Evolutionary conservation across 2,888 invertebrate species (phyloP), one percentile per base, ranked within the genome.

Genomic region (Drosophila peninsularis): DNA sequence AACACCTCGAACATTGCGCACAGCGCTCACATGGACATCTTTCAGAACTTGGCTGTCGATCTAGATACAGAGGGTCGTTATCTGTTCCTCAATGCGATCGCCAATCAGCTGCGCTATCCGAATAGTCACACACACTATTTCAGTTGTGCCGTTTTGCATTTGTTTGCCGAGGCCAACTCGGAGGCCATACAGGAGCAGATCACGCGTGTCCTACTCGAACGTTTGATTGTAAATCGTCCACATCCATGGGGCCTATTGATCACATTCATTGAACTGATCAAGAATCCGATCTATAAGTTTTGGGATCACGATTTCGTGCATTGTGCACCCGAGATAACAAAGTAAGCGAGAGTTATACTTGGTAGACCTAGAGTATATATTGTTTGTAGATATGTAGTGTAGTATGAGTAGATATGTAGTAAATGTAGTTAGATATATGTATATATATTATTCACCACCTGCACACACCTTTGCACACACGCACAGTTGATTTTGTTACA

Each of bases 91-190:
- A 99, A 99, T 92, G 98, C 99, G 2, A 98, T 99, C 80, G 99
- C 99, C 53, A 99, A 99, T 93, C 99, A 99, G 91, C 94, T 99
- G 88, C 95, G 99, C 27, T 99, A 99, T 93, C 99, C 99, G 13
- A 99, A 99, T 93, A 99, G 98, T 90, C 99, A 99, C 93, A 99
- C 99, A 21, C 99, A 99, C 93, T 99, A 99, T 94, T 99, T 99
- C 94, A 99, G 99, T 90, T 99, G 99, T 92, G 97, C 98, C 39
- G 94, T 99, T 56, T 94, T 99, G 74, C 99, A 99, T 92, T 94
- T 99, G 83, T 99, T 99, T 93, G 97, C 97, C 50, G 99, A 99
- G 92, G 98, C 99, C 9, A 98, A 99, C 91, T 96, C 97, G 0
- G 98, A 99, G 93, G 98, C 98, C 7, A 98, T 99, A 70, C 99